These are phyloP conservation scores for Protaetia brevitarsis DNA, from an alignment of 1,140 invertebrate species.

Conservation along the genomic window DNA sequence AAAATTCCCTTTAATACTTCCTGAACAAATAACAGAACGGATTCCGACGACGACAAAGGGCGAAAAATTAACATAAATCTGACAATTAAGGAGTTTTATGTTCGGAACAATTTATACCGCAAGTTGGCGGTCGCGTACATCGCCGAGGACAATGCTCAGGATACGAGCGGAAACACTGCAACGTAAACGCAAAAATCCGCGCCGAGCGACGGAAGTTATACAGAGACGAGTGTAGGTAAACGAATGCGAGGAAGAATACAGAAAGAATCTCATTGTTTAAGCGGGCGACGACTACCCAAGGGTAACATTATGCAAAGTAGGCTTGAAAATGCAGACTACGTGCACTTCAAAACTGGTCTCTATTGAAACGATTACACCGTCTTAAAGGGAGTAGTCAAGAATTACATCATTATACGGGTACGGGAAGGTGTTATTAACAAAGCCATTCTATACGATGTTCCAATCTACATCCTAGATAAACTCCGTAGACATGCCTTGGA, in stretches of 20 bases:
- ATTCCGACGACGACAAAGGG: constrained; percentile 3
- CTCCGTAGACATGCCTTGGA: not conserved
- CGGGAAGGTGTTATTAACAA: constrained; percentile 3
- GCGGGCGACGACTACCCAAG: constrained; percentile 30
- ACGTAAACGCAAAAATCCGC: constrained; percentile 34
- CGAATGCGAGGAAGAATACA: constrained; percentile 31
- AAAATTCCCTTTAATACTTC: constrained; percentile 5
- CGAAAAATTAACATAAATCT: constrained; percentile 30
- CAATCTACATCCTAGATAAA: constrained; percentile 1
- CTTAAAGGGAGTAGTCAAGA: constrained; percentile 7
- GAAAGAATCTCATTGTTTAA: constrained; percentile 34
- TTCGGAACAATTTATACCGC: constrained; percentile 11
- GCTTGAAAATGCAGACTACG: constrained; percentile 32
- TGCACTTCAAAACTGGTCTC: constrained; percentile 17
- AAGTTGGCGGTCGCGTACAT: constrained; percentile 5
- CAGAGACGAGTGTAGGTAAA: constrained; percentile 25
- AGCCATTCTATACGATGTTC: not conserved
- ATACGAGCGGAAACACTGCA: constrained; percentile 29
- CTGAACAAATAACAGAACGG: not conserved
- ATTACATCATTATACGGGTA: constrained; percentile 6
- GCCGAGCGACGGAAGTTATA: constrained; percentile 27
- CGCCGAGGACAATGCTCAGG: constrained; percentile 32
- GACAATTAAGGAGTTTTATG: constrained; percentile 33
- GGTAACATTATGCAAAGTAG: constrained; percentile 39
- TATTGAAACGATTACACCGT: constrained; percentile 12